Conservation (phyloP, 2,888 invertebrate genomes). For the Clistopyga incitator region DNA sequence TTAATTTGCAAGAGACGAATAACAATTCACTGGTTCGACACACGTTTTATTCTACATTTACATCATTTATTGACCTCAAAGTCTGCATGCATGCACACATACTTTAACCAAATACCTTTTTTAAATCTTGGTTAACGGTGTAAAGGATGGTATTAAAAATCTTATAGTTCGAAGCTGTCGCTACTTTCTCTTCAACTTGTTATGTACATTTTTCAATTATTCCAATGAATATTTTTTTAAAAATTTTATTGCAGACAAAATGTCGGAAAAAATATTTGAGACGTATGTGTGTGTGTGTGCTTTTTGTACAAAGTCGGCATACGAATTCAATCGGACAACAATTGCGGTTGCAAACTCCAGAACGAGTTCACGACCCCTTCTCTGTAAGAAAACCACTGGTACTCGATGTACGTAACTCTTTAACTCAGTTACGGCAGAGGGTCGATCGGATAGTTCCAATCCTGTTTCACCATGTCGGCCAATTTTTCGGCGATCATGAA, state of each 20-base stretch:
- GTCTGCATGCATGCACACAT: background rate
- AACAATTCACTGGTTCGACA: no score
- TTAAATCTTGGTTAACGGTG: no score
- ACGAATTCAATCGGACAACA: background rate
- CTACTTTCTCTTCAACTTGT: slow-evolving; percentile 4
- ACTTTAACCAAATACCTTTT: no score
- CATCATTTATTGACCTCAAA: background rate
- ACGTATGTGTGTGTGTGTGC: no score
- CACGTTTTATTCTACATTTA: background rate
- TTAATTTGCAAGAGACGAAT: background rate
- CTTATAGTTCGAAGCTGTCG: background rate
- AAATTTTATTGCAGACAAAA: background rate
- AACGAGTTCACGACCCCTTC: background rate
- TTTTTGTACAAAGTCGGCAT: background rate
- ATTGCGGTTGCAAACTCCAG: background rate
- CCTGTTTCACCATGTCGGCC: slow-evolving; percentile 87
- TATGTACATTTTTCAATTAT: background rate
- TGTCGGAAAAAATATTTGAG: background rate
- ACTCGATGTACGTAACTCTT: background rate
- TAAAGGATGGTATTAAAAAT: no score
- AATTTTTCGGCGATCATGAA: slow-evolving; percentile 90
- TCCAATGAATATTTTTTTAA: background rate
- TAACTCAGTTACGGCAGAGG: slow-evolving; percentile 44
- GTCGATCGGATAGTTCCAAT: slow-evolving; percentile 82
- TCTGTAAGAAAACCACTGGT: background rate